phyloP scores from a whole-genome alignment of 1,140 invertebrate species.

The Araneus ventricosus region DNA sequence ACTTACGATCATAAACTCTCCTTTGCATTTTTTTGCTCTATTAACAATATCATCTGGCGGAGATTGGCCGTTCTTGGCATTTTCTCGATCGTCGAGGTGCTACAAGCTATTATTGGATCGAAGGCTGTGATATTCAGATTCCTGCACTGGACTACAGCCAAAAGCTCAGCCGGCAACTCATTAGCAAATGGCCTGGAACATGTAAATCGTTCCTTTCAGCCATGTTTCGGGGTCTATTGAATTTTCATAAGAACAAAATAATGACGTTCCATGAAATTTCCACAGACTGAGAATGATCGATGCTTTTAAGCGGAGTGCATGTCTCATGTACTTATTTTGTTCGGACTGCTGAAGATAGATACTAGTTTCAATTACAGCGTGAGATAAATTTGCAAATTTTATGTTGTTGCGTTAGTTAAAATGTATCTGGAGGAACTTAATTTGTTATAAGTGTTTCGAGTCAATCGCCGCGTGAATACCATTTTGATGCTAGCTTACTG shows the following conservation, averaged over 20 bases:
- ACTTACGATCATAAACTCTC: neutral
- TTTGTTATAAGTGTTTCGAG: too few relatives aligned
- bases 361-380: neutral
- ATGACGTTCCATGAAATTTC: neutral
- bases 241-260: neutral
- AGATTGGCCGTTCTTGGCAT: neutral
- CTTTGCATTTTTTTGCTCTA: neutral
- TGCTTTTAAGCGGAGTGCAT: neutral
- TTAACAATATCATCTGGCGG: neutral
- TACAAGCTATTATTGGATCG: neutral
- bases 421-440: too few relatives aligned
- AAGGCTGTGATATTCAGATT: neutral
- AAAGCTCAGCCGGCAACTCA: constrained; percentile 12
- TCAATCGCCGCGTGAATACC: too few relatives aligned
- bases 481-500: too few relatives aligned
- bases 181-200: constrained; percentile 30
- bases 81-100: neutral
- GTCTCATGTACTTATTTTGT: neutral
- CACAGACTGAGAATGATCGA: neutral
- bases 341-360: neutral
- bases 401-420: neutral
- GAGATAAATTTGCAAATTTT: neutral
- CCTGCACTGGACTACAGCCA: neutral
- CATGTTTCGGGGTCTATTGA: neutral
- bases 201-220: constrained; percentile 20